phyloP scores from a whole-genome alignment of 2,888 invertebrate species.

The Ommatoiulus sabulosus region DNA sequence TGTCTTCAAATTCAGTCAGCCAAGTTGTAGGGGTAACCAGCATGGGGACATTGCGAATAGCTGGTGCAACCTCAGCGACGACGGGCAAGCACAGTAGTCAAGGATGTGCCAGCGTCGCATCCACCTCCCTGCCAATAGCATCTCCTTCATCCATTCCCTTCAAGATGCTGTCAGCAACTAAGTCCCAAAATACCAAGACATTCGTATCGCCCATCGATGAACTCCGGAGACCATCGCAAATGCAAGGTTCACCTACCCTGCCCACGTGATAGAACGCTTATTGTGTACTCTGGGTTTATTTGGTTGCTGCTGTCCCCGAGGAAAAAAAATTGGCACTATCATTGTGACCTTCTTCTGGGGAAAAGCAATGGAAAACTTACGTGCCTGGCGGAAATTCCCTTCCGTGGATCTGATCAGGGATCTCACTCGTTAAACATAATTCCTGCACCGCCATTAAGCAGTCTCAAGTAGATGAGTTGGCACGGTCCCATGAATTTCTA shows the following conservation, averaged over 20 bases:
- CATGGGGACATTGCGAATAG: slow-evolving; percentile 27
- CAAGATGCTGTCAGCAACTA: slow-evolving; percentile 48
- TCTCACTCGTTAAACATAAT: background rate
- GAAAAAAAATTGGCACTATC: background rate
- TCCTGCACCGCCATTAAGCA: background rate
- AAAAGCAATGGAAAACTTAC: background rate
- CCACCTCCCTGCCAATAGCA: slow-evolving; percentile 34
- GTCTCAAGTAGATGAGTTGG: background rate
- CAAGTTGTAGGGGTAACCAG: slow-evolving; percentile 41
- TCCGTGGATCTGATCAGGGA: slow-evolving; percentile 36
- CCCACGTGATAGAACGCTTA: slow-evolving; percentile 50
- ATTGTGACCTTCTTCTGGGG: slow-evolving; percentile 6
- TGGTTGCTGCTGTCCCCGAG: background rate
- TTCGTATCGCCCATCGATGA: slow-evolving; percentile 47
- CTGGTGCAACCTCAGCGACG: background rate
- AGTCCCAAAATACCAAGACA: slow-evolving; percentile 45
- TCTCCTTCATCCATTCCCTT: slow-evolving; percentile 49
- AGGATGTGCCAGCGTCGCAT: background rate
- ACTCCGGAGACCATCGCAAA: slow-evolving; percentile 47
- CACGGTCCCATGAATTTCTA: slow-evolving; percentile 31
- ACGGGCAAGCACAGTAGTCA: slow-evolving; percentile 45
- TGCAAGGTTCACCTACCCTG: slow-evolving; percentile 54
- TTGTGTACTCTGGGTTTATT: background rate
- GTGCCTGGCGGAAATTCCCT: slow-evolving; percentile 24
- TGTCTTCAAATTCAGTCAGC: slow-evolving; percentile 13